Evolutionary conservation across 2,888 invertebrate species (phyloP).

Genomic region (Acrobasis repandana): DNA sequence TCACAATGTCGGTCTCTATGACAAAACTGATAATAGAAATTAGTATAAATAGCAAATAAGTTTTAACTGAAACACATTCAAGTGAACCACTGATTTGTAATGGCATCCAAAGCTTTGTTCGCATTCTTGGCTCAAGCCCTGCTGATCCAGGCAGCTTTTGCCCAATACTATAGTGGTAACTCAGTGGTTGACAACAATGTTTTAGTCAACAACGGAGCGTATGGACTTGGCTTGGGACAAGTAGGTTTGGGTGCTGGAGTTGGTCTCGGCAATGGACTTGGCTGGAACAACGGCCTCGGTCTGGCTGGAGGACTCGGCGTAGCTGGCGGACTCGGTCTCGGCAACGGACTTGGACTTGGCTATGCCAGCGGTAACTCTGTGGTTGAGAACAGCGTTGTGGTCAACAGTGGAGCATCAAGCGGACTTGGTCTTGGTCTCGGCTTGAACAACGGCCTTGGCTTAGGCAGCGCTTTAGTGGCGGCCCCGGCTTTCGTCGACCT

Average conservation of each 20-base stretch:
- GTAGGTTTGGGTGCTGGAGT: too few species aligned
- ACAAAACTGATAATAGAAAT: slow-evolving; percentile 12
- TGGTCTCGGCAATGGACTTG: background rate
- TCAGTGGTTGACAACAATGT: background rate
- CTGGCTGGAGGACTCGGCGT: too few species aligned
- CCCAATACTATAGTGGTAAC: background rate
- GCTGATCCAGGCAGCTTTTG: slow-evolving; percentile 25
- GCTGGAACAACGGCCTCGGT: slow-evolving; percentile 37
- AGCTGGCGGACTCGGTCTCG: too few species aligned
- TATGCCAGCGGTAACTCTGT: slow-evolving; percentile 1
- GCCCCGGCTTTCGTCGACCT: slow-evolving; percentile 3
- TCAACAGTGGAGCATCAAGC: background rate
- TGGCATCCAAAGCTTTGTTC: slow-evolving; percentile 23
- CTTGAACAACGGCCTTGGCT: background rate
- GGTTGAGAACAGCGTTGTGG: slow-evolving; percentile 4
- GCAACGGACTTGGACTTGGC: too few species aligned
- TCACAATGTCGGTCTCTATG: slow-evolving; percentile 3
- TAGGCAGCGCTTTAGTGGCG: background rate
- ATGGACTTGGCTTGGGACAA: slow-evolving; percentile 11
- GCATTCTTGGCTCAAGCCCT: slow-evolving; percentile 19
- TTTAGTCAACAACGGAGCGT: background rate
- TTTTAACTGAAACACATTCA: background rate
- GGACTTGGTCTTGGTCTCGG: background rate
- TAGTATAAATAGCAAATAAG: background rate
- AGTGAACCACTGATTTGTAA: background rate